Conservation (phyloP, 2,797 vertebrate genomes). For the Chloroceryle amazona region DNA sequence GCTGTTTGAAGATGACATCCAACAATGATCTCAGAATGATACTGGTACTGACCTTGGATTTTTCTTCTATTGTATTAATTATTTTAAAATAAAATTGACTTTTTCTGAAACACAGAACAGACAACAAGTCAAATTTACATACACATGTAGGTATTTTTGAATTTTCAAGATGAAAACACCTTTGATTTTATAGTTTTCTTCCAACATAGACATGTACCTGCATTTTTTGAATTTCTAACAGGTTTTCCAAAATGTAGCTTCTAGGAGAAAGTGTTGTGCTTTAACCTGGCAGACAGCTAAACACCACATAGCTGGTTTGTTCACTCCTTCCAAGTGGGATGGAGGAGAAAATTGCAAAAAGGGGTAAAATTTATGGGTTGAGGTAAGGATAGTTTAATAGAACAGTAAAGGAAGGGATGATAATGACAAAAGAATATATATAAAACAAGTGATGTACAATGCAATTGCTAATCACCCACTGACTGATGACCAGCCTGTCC, state of each 20-base stretch:
- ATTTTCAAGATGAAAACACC: not conserved
- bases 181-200: not conserved
- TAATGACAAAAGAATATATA: not conserved
- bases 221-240: not conserved
- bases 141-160: not conserved
- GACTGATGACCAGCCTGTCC: too few relatives aligned
- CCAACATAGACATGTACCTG: not conserved
- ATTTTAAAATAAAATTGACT: not conserved
- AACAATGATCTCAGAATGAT: not conserved
- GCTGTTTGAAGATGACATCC: not conserved
- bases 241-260: not conserved
- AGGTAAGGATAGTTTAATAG: not conserved
- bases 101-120: not conserved
- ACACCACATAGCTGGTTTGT: not conserved
- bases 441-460: not conserved
- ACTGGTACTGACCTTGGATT: not conserved
- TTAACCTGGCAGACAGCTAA: not conserved
- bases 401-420: not conserved
- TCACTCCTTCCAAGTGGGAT: too few relatives aligned
- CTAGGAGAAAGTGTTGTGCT: not conserved
- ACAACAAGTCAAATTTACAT: not conserved
- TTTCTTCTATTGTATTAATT: not conserved
- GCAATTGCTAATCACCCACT: not conserved
- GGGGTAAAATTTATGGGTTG: not conserved
- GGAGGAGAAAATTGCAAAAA: not conserved